A percentile compares a stretch with the other conserved stretches of the same genome.
phyloP scores from a whole-genome alignment of 1,140 invertebrate genomes.

The Euwallacea similis region DNA sequence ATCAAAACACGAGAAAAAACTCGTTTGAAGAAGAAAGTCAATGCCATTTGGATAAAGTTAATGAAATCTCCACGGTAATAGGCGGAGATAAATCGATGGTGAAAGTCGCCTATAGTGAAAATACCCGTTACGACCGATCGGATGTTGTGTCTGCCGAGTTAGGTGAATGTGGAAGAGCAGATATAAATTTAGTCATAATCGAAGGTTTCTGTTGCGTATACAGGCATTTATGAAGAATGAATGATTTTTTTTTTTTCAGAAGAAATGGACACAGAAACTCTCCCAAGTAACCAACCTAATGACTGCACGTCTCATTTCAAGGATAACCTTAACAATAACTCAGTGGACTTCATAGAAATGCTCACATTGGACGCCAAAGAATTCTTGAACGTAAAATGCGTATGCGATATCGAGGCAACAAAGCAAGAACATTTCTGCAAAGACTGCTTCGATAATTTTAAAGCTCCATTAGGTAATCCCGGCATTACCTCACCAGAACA shows the following conservation, averaged over 20 bases:
- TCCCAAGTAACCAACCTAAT: not conserved
- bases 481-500: not conserved
- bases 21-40: too few species aligned
- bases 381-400: constrained; percentile 29
- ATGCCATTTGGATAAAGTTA: too few species aligned
- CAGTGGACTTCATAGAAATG: constrained; percentile 32
- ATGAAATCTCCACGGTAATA: too few species aligned
- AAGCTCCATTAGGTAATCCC: constrained; percentile 5
- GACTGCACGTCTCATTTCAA: not conserved
- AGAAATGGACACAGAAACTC: too few species aligned
- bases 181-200: too few species aligned
- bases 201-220: too few species aligned
- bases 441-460: constrained; percentile 27
- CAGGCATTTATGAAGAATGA: too few species aligned
- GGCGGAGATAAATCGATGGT: not conserved
- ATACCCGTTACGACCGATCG: not conserved
- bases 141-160: not conserved
- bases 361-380: constrained; percentile 29
- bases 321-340: constrained; percentile 1
- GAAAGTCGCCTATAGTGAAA: constrained; percentile 1
- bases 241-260: too few species aligned
- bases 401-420: constrained; percentile 2
- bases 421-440: constrained; percentile 12
- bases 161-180: too few species aligned
- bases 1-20: too few species aligned